Evolutionary conservation across 2,888 invertebrate species (phyloP).

Genomic region (Hermaeophaga mercurialis): DNA sequence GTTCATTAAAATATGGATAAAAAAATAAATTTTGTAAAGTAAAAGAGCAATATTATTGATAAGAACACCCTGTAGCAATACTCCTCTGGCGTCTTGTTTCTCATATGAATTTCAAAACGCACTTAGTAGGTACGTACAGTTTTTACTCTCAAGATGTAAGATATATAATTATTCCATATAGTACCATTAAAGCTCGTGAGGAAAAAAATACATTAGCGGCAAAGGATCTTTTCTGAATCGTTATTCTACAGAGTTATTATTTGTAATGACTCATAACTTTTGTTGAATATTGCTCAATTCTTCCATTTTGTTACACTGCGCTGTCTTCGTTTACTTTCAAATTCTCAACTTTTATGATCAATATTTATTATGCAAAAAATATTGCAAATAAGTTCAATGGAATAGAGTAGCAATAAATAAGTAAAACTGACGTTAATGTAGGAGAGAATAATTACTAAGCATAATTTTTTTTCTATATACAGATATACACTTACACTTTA

Average conservation of each 20-base stretch:
- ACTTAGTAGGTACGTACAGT: conserved; percentile 16
- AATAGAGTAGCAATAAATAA: not conserved
- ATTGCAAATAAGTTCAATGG: not conserved
- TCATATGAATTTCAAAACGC: conserved; percentile 20
- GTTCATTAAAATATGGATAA: too few relatives aligned
- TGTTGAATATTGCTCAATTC: conserved; percentile 13
- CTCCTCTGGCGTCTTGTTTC: not conserved
- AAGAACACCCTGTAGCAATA: not conserved
- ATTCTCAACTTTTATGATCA: conserved; percentile 9
- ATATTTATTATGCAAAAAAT: conserved; percentile 1
- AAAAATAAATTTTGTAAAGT: too few relatives aligned
- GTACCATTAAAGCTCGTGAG: conserved; percentile 19
- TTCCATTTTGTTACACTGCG: conserved; percentile 10
- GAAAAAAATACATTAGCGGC: conserved; percentile 22
- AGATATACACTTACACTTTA: too few relatives aligned
- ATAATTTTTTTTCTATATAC: too few relatives aligned
- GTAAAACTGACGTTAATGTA: too few relatives aligned
- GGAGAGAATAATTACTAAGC: too few relatives aligned
- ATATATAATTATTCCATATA: conserved; percentile 24
- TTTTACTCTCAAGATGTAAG: not conserved
- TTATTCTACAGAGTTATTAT: conserved; percentile 16
- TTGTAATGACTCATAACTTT: conserved; percentile 19
- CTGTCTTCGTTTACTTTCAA: conserved; percentile 5
- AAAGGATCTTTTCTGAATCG: not conserved
- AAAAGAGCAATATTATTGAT: too few relatives aligned